These are phyloP conservation scores for Sternotherus odoratus DNA, from an alignment of 2,797 vertebrate species.

Conservation along the genomic window DNA sequence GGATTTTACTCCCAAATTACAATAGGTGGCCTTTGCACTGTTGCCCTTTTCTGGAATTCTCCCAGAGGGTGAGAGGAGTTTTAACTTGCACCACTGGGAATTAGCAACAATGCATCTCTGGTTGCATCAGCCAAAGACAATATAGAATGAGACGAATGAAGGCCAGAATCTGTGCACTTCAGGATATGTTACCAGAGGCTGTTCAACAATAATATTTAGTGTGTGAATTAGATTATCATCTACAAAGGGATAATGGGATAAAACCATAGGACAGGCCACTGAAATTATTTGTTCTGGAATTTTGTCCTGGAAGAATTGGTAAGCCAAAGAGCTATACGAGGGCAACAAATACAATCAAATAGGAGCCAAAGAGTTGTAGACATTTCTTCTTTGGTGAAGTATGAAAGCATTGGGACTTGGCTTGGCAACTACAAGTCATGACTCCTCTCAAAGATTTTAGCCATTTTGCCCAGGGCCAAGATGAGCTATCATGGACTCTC, in stretches of 20 bases:
- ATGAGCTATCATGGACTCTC: neutral
- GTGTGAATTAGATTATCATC: neutral
- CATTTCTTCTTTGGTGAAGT: neutral
- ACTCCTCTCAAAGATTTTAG: neutral
- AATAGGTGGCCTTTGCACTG: neutral
- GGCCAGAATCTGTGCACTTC: neutral
- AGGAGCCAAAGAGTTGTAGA: neutral
- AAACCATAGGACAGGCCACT: neutral
- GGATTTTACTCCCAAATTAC: conserved; percentile 9
- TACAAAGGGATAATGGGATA: neutral
- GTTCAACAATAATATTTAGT: conserved; percentile 12
- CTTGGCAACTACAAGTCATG: neutral
- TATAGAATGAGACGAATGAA: conserved; percentile 39
- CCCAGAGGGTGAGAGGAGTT: neutral
- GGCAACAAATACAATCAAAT: neutral
- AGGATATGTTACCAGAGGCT: neutral
- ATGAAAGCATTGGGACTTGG: neutral
- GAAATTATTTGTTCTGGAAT: neutral
- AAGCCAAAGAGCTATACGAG: neutral
- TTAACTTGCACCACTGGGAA: neutral
- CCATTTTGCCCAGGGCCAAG: neutral
- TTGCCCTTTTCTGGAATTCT: conserved; percentile 1
- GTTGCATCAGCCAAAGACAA: conserved; percentile 41
- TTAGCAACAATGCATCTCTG: conserved; percentile 14
- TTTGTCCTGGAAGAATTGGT: neutral